Conservation (phyloP, 2,113 vertebrate species). For the Anser cygnoides region DNA sequence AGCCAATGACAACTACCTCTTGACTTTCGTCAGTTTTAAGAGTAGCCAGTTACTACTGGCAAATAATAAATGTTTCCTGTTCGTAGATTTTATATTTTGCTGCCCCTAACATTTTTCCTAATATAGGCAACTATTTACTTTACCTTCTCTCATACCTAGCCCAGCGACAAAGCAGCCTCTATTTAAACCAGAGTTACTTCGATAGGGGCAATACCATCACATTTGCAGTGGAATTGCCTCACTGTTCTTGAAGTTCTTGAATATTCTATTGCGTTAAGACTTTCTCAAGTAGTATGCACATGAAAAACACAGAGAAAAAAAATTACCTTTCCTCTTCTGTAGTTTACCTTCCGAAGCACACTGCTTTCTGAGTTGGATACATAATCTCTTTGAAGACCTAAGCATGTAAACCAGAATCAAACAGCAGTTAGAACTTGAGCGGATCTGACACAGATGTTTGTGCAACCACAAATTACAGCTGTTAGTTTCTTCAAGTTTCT, state of each 20-base stretch:
- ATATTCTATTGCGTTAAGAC: background rate
- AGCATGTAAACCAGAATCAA: background rate
- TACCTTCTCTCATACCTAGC: background rate
- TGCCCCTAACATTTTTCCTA: conserved; percentile 11
- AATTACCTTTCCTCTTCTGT: conserved; percentile 82
- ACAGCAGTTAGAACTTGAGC: background rate
- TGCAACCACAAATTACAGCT: background rate
- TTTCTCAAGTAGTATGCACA: background rate
- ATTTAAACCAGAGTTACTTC: background rate
- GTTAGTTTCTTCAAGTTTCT: background rate
- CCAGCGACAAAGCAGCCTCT: conserved; percentile 5
- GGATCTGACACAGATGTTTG: background rate
- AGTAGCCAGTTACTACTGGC: conserved; percentile 35
- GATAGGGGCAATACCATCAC: background rate
- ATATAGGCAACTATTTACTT: conserved; percentile 37
- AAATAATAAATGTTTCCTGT: conserved; percentile 44
- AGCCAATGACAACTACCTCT: conserved; percentile 22
- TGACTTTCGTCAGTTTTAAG: background rate
- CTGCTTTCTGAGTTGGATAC: conserved; percentile 69
- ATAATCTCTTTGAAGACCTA: conserved; percentile 78
- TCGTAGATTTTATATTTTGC: conserved; percentile 17
- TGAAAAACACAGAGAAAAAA: background rate
- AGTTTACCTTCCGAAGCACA: conserved; percentile 68
- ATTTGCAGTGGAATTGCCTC: background rate
- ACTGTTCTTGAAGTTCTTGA: background rate